These are phyloP conservation scores for Mimumesa dahlbomi DNA, from an alignment of 2,888 invertebrate genomes.

Conservation along the genomic window DNA sequence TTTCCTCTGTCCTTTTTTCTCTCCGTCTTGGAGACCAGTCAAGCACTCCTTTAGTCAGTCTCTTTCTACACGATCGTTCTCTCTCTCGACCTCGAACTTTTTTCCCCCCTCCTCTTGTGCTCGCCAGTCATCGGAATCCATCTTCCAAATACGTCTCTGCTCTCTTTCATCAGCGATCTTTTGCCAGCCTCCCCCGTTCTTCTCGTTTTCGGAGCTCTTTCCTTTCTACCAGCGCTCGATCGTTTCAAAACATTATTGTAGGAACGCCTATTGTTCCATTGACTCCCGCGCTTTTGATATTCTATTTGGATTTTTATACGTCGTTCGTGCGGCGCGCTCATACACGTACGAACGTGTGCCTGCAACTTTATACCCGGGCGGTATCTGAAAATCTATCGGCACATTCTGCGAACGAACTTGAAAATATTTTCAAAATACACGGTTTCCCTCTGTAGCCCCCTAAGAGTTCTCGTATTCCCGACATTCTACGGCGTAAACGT, in stretches of 20 bases:
- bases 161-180: conserved; percentile 26
- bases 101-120: conserved; percentile 2
- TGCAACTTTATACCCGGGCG: too few relatives aligned
- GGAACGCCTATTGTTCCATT: too few relatives aligned
- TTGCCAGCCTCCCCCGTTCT: conserved; percentile 2
- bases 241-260: conserved; percentile 18
- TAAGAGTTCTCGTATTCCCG: too few relatives aligned
- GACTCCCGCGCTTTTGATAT: too few relatives aligned
- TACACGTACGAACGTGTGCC: too few relatives aligned
- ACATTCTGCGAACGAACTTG: too few relatives aligned
- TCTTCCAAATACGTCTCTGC: conserved; percentile 30
- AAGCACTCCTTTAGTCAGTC: conserved; percentile 26
- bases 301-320: too few relatives aligned
- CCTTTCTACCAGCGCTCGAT: not conserved
- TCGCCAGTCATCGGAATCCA: conserved; percentile 43
- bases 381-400: too few relatives aligned
- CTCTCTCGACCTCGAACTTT: conserved; percentile 5
- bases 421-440: too few relatives aligned
- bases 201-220: not conserved
- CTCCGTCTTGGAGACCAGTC: conserved; percentile 16
- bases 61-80: not conserved
- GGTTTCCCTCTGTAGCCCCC: too few relatives aligned
- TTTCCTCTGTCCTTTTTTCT: conserved; percentile 16
- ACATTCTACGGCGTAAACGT: too few relatives aligned
- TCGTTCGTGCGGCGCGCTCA: too few relatives aligned